Base-by-base conservation (phyloP, 2,888 invertebrate genomes). In the Pachymerium ferrugineum region DNA sequence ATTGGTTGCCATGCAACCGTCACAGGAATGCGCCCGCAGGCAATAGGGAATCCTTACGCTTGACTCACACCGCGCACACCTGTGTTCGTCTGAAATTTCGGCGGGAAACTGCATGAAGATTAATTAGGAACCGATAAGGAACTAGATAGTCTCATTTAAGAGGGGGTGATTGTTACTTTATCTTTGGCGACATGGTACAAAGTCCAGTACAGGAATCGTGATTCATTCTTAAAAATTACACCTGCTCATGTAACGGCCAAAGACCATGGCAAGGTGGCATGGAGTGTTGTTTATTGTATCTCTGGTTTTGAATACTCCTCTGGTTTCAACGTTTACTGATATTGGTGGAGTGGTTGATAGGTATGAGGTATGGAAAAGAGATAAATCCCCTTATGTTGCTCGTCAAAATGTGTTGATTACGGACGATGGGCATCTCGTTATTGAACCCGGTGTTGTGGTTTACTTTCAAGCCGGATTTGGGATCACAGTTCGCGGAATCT, bases 261-360 rank as follows among this genome's bases (percentile, higher is more conserved):
- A 69, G 33, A 69, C 30, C 31, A 69, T 69, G 70, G 70, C 30
- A 10, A 33, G 70, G 31, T 69, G 70, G 31, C 12, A 16, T n/a
- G 70, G 30, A 22, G 33, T 31, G 33, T 25, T 31, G 30, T 19
- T 69, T 30, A 33, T 69, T 16, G 70, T 69, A 30, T 69, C 30
- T 33, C 8, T 16, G 33, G 70, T 30, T 28, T 3, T 28, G 42
- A 38, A 35, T 28, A 22, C 22, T 35, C 42, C 19, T 8, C 31
- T 30, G 30, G 69, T 69, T n/a, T 8, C 12, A 12, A 14, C 35
- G 12, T 10, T n/a, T n/a, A 19, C 22, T 22, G 72, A 72, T 28
- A 47, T 72, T 12, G 72, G 47, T 54, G 72, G 72, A 29, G n/a
- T 47, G n/a, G 35, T 72, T 12, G 72, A 72, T n/a, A 22, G 35